phyloP scores from a whole-genome alignment of 2,113 vertebrate genomes.

The Chionodraco myersi region DNA sequence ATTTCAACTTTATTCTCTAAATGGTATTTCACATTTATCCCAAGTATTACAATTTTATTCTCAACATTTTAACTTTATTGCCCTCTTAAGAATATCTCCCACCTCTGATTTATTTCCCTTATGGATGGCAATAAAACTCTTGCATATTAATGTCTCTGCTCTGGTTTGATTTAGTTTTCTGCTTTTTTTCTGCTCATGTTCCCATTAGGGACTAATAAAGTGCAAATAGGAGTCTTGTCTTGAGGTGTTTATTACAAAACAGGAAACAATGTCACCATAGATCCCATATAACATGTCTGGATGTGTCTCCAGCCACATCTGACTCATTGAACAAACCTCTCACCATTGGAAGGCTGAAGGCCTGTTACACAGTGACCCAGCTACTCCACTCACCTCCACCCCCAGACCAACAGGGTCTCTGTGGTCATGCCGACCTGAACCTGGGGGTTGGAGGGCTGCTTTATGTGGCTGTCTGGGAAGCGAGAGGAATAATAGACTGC shows the following conservation, averaged over 20 bases:
- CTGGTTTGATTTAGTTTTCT: conserved; percentile 25
- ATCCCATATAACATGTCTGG: conserved; percentile 31
- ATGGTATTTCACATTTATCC: too few species aligned
- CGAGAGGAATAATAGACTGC: conserved; percentile 72
- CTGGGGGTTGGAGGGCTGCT: conserved; percentile 41
- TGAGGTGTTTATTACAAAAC: conserved; percentile 12
- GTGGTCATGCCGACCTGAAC: conserved; percentile 50
- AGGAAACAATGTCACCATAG: conserved; percentile 33
- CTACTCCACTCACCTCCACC: conserved; percentile 49
- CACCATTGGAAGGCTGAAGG: conserved; percentile 31
- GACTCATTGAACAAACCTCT: conserved; percentile 55
- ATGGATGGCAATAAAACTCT: too few species aligned
- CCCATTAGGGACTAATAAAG: neutral
- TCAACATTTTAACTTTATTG: too few species aligned
- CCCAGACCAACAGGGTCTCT: conserved; percentile 33
- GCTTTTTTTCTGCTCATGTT: neutral
- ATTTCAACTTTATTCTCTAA: too few species aligned
- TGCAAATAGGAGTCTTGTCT: neutral
- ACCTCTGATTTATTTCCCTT: too few species aligned
- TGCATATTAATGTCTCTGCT: neutral
- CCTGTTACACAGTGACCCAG: conserved; percentile 61
- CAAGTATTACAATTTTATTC: too few species aligned
- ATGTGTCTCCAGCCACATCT: conserved; percentile 53
- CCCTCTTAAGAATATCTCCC: too few species aligned
- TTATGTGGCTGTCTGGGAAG: conserved; percentile 71